These are phyloP conservation scores for Meghimatium bilineatum DNA, from an alignment of 2,888 invertebrate species.

Conservation along the genomic window DNA sequence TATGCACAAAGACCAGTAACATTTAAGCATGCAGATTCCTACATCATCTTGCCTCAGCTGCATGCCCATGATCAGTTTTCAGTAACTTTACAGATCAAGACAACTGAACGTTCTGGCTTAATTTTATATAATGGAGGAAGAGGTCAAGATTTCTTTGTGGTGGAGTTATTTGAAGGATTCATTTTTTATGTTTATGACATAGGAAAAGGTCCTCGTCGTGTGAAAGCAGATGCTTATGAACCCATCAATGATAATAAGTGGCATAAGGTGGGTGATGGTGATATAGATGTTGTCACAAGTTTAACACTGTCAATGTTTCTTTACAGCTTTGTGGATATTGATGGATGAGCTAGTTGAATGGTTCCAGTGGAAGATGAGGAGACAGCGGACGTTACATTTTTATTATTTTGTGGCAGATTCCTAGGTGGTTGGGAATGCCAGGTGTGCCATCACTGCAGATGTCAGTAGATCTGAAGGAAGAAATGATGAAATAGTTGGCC, in stretches of 20 bases:
- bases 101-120: constrained; percentile 90
- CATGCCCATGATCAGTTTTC: constrained; percentile 86
- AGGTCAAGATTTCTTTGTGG: constrained; percentile 91
- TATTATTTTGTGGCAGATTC: too few species aligned
- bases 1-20: constrained; percentile 91
- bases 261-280: constrained; percentile 86
- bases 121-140: constrained; percentile 93
- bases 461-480: too few species aligned
- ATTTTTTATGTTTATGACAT: constrained; percentile 93
- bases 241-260: constrained; percentile 94
- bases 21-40: constrained; percentile 93
- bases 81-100: constrained; percentile 87
- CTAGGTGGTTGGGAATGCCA: too few species aligned
- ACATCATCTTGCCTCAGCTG: constrained; percentile 90
- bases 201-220: constrained; percentile 91
- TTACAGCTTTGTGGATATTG: too few species aligned
- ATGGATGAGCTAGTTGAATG: too few species aligned
- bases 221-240: constrained; percentile 87
- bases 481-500: too few species aligned
- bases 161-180: constrained; percentile 93
- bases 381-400: too few species aligned
- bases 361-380: too few species aligned
- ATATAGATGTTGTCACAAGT: background rate
- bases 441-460: too few species aligned
- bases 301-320: too few species aligned